Evolutionary conservation across 2,797 vertebrate genomes (phyloP).

Genomic region (Eleutherodactylus coqui): DNA sequence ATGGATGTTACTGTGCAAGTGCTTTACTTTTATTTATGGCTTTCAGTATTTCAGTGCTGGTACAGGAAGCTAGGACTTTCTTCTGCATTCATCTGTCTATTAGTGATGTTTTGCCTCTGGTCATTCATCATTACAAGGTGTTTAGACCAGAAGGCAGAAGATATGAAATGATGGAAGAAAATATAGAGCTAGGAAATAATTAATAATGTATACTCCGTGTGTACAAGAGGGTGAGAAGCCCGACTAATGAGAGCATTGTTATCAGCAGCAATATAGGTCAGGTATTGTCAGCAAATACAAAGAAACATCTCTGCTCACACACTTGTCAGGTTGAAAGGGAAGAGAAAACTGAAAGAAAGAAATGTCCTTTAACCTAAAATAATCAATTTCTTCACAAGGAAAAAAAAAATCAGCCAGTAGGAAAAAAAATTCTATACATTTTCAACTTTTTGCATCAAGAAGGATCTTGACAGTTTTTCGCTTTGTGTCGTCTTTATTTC

Average conservation of each 20-base stretch:
- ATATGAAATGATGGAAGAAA: background rate
- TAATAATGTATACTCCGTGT: constrained; percentile 12
- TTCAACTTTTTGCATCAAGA: no score
- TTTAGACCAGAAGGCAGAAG: background rate
- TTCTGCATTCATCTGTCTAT: background rate
- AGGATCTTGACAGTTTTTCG: background rate
- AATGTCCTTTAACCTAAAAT: background rate
- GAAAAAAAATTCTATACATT: no score
- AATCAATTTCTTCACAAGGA: background rate
- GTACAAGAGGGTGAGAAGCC: constrained; percentile 4
- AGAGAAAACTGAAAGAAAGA: background rate
- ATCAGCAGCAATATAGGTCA: constrained; percentile 10
- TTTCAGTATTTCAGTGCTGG: background rate
- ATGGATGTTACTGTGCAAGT: background rate
- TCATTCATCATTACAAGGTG: background rate
- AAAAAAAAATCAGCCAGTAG: background rate
- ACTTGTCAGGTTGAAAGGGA: background rate
- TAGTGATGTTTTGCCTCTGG: background rate
- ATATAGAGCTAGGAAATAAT: background rate
- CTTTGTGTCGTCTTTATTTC: no score
- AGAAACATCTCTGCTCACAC: background rate
- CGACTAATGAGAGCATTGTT: background rate
- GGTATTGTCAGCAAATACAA: constrained; percentile 25
- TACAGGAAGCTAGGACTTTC: background rate
- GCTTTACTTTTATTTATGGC: background rate